Percentiles rank a stretch among this genome's conserved stretches.
phyloP scores from a whole-genome alignment of 2,113 vertebrate species.

The Zosterops borbonicus region DNA sequence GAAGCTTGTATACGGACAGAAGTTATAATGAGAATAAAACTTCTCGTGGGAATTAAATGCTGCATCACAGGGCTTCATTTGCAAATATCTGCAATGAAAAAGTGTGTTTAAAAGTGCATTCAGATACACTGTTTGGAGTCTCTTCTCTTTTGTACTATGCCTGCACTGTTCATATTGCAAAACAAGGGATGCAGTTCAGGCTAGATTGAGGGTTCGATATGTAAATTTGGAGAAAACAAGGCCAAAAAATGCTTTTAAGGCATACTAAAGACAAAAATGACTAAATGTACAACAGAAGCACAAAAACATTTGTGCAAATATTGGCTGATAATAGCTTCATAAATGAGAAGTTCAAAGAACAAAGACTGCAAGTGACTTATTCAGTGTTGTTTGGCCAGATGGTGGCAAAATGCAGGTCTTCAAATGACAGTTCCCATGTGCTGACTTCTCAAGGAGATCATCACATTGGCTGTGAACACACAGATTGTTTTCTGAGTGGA shows the following conservation, averaged over 20 bases:
- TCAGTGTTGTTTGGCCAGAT: neutral
- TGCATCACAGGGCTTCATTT: conserved; percentile 60
- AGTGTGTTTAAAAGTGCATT: conserved; percentile 42
- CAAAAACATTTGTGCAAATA: neutral
- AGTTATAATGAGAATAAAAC: conserved; percentile 61
- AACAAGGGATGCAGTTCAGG: neutral
- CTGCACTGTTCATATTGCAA: neutral
- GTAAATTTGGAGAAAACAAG: conserved; percentile 13
- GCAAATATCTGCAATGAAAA: conserved; percentile 65
- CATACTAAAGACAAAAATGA: neutral
- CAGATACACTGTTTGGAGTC: conserved; percentile 37
- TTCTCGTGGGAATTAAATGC: conserved; percentile 63
- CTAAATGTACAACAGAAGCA: neutral
- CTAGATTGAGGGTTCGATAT: neutral
- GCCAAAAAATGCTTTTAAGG: neutral
- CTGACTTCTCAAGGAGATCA: neutral
- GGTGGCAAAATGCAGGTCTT: neutral
- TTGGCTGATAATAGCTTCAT: neutral
- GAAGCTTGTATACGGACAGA: conserved; percentile 60
- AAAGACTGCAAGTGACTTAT: neutral
- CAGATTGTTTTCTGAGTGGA: neutral
- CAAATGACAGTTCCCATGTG: neutral
- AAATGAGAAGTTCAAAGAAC: neutral
- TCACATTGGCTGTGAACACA: neutral
- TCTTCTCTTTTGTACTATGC: neutral